Base-by-base conservation (phyloP, 2,888 invertebrate genomes). In the Drosophila cracens region DNA sequence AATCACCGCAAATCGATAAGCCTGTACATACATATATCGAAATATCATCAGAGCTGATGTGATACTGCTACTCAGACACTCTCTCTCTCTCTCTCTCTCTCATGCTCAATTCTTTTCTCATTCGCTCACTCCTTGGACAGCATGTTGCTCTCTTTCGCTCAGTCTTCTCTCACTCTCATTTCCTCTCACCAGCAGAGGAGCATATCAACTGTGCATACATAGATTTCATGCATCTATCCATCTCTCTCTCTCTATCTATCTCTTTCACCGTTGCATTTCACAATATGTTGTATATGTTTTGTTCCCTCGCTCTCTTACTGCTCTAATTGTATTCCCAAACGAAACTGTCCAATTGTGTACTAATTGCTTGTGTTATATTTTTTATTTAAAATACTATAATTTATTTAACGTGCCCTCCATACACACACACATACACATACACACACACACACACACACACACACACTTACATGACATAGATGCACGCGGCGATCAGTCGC, bases 351-450 rank as follows among this genome's bases (percentile, higher is more conserved):
- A 18, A 38, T 27, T 59, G 38, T 62, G 21, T 62, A 36, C 33
- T 54, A 29, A 33, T 43, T 76, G 59, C 49, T 34, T 27, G 7
- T 16, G 33, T 65, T 63, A n/a, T 27, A 43, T 48, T 58, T 66
- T 25, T 48, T 18, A 58, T 74, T 70, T 74, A n/a, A 31, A 54
- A 49, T 21, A 57, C 18, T 73, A 64, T 59, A 68, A 78, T 78
- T 64, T 73, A 51, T 57, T 57, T 48, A 64, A 33, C 40, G 21
- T 70, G 38, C 46, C 18, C 43, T 57, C 18, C 46, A 49, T 40
- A 11, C 67, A 54, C 58, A 58, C 46, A 21, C 65, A 73, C 36
- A 60, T 2, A 25, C 56, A 25, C 49, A 59, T 54, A 13, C 49
- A 74, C 48, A 52, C 31, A 52, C 56, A 51, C 51, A 34, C 21